Base-by-base conservation (phyloP, 1,140 invertebrate genomes). In the Ostrea denselamellosa region DNA sequence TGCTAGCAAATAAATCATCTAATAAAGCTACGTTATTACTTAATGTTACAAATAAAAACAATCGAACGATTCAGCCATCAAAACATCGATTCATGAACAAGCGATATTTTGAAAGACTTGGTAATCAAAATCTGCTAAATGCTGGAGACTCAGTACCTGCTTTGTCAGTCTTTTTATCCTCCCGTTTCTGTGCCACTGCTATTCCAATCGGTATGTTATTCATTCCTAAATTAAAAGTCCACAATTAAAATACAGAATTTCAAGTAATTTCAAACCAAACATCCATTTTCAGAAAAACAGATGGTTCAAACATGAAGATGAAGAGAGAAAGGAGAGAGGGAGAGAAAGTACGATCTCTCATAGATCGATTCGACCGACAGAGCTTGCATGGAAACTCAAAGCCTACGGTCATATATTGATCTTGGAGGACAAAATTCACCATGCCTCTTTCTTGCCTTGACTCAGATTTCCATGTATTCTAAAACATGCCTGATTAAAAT, bases 141-240 rank as follows among this genome's bases (percentile, higher is more conserved):
- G n/a, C n/a, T 62, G n/a, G 56, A 62, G 2, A 77, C 28, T 22
- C 17, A 58, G 93, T 93, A 94, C 95, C 94, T 91, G 95, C 95
- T 95, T 96, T 96, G 95, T 96, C 95, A 94, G 84, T 85, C 62
- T 85, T 90, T 96, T 95, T 85, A n/a, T 94, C 93, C 82, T 96
- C 96, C 92, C 97, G 96, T 93, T 98, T 97, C 90, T 97, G 95
- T 58, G 97, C 97, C 89, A 98, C 97, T 22, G 97, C 97, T 91
- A 98, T 98, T 71, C 97, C 97, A 91, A 98, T 97, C 88, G 97
- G 97, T 93, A 97, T 97, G 86, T 90, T 92, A 65, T 81, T 86
- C n/a, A 88, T 91, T 91, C 89, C 84, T 90, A 34, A 22, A 58
- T 85, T 28, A 88, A 25, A 86, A 56, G 83, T 44, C 25, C 86